Percentiles rank a stretch among this genome's conserved stretches.
Evolutionary conservation across 2,888 invertebrate species (phyloP).

Genomic region (Sinopyrophorus schimmeli): DNA sequence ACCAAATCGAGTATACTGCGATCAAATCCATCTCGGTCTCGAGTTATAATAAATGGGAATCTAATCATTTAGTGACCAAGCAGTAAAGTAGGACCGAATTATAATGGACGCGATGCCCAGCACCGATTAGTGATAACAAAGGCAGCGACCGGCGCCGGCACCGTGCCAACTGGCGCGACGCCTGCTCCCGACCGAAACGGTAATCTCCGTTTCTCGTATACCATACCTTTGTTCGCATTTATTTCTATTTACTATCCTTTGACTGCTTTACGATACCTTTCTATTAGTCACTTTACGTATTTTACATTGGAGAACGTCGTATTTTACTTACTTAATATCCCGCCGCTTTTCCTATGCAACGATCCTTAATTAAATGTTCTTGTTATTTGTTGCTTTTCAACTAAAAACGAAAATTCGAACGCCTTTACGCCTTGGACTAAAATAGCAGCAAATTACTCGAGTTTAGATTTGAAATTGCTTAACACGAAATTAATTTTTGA

Average conservation of each 20-base stretch:
- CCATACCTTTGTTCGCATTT: conserved; percentile 20
- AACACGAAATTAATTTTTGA: too few species aligned
- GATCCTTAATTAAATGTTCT: too few species aligned
- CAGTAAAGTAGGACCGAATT: conserved; percentile 22
- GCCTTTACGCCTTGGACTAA: too few species aligned
- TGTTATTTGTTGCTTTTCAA: too few species aligned
- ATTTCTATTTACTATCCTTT: conserved; percentile 22
- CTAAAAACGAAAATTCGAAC: too few species aligned
- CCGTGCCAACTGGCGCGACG: conserved; percentile 41
- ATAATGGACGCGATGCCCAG: conserved; percentile 29
- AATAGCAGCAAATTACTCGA: too few species aligned
- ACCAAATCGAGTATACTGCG: too few species aligned
- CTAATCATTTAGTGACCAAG: conserved; percentile 19
- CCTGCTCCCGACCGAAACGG: conserved; percentile 38
- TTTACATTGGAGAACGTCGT: too few species aligned
- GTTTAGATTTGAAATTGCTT: too few species aligned
- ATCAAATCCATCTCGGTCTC: neutral
- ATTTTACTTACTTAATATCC: too few species aligned
- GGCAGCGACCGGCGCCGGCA: conserved; percentile 34
- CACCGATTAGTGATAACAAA: conserved; percentile 32
- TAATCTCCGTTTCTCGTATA: conserved; percentile 22
- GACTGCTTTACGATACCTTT: conserved; percentile 9
- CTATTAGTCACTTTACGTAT: conserved; percentile 10
- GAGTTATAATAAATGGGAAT: conserved; percentile 15
- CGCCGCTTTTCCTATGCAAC: too few species aligned